These are phyloP conservation scores for Phycodurus eques DNA, from an alignment of 2,113 vertebrate genomes.

Conservation along the genomic window DNA sequence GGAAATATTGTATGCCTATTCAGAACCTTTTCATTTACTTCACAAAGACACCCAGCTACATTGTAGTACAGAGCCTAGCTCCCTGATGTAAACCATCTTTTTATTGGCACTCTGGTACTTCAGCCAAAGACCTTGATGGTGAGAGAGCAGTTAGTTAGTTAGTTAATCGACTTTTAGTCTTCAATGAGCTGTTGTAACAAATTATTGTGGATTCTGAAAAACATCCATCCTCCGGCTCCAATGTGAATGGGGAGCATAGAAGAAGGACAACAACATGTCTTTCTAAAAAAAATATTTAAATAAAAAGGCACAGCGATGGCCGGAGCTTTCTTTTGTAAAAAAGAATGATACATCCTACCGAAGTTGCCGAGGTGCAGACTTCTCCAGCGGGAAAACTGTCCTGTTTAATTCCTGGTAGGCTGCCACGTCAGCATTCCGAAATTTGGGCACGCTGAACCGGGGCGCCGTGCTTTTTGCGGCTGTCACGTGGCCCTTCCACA, in stretches of 20 bases:
- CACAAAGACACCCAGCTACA: slow-evolving; percentile 76
- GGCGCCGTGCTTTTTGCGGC: no score
- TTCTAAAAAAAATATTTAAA: slow-evolving; percentile 57
- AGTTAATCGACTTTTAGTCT: slow-evolving; percentile 84
- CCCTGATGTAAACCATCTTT: slow-evolving; percentile 80
- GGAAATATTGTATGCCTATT: slow-evolving; percentile 62
- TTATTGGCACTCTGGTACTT: slow-evolving; percentile 77
- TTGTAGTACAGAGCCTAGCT: slow-evolving; percentile 67
- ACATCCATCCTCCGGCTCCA: slow-evolving; percentile 68
- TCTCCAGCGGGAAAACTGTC: no score
- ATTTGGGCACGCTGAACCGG: no score
- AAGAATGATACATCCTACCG: no score
- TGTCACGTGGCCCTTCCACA: no score
- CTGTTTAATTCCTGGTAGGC: no score
- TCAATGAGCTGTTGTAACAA: slow-evolving; percentile 69
- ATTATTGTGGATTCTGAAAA: slow-evolving; percentile 75
- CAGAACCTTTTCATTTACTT: slow-evolving; percentile 72
- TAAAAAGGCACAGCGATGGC: slow-evolving; percentile 40
- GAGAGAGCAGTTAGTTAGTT: slow-evolving; percentile 70
- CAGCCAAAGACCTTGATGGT: slow-evolving; percentile 83
- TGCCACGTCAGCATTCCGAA: no score
- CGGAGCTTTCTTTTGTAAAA: neutral
- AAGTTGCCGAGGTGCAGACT: no score
- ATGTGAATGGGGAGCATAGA: slow-evolving; percentile 63
- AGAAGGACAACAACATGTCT: slow-evolving; percentile 54